Base-by-base conservation (phyloP, 2,113 vertebrate genomes). In the Paralichthys olivaceus region DNA sequence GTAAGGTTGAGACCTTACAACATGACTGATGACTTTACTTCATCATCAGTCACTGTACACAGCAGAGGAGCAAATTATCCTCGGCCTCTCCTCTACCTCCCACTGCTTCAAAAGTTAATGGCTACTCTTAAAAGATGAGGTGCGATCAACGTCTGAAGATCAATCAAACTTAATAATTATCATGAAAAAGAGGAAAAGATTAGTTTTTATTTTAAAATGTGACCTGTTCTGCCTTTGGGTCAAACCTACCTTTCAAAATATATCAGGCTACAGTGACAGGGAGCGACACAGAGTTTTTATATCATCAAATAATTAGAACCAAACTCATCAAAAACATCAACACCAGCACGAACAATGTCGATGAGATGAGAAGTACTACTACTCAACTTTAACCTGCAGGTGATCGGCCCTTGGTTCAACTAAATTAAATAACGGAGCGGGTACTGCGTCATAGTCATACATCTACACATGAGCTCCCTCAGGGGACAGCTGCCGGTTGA, bases 401-500 rank as follows among this genome's bases (percentile, higher is more conserved):
- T 57, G 13, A 1, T 20, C 51, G 28, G 17, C 20, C 7, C 1
- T 4, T 4, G 1, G 53, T 58, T 40, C 13, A 57, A 58, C 7
- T 6, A 45, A 13, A 11, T 7, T 25, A 56, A 56, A 15, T 28
- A 25, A n/a, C 3, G 11, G 8, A 40, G 28, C 0, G n/a, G 11
- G 4, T 22, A 75, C 49, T 15, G 49, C 57, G 69, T 69, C 54
- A 60, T 73, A 56, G 73, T 80, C 71, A 75, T 20, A 1, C 55
- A 32, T 28, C 51, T 75, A 57, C n/a, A 40, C 15, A 43, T 43
- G 32, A 14, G 37, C 7, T 26, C 34, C 49, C 59, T 23, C 54
- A 12, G 40, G 69, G 70, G 25, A 66, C 54, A 60, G 59, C 61
- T 64, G 64, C 23, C 51, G 51, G 45, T 26, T 67, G 80, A 81